phyloP scores from a whole-genome alignment of 2,888 invertebrate species.

The Nematopogon swammerdamellus region DNA sequence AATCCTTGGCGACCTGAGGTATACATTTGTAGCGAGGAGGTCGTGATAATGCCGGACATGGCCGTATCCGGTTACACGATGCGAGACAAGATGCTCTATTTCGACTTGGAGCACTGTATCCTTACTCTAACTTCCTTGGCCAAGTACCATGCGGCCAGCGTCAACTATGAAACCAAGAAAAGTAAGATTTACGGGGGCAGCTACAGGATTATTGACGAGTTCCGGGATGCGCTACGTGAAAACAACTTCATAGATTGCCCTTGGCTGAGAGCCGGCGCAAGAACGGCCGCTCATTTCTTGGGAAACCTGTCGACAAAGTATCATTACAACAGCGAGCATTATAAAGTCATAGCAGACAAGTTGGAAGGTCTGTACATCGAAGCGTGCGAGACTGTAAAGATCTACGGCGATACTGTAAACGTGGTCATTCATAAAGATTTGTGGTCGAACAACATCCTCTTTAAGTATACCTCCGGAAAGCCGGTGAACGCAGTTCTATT shows the following conservation, averaged over 20 bases:
- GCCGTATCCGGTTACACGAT: conserved; percentile 24
- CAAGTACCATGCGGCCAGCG: conserved; percentile 30
- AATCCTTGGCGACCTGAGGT: conserved; percentile 27
- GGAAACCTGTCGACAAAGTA: conserved; percentile 24
- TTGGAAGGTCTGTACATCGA: conserved; percentile 19
- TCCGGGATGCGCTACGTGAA: conserved; percentile 22
- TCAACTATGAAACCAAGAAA: conserved; percentile 26
- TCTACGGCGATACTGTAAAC: conserved; percentile 29
- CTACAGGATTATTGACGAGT: conserved; percentile 20
- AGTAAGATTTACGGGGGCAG: conserved; percentile 10
- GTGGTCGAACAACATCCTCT: conserved; percentile 41
- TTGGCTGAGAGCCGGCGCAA: conserved; percentile 28
- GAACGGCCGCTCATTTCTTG: conserved; percentile 24
- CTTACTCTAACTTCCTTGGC: conserved; percentile 12
- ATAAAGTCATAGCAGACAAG: conserved; percentile 19
- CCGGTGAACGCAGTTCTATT: conserved; percentile 28
- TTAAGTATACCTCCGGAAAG: conserved; percentile 24
- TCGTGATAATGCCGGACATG: conserved; percentile 38
- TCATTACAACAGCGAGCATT: conserved; percentile 5
- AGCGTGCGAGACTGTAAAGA: conserved; percentile 23
- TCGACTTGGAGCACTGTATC: conserved; percentile 8
- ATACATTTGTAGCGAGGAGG: conserved; percentile 23
- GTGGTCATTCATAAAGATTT: conserved; percentile 35
- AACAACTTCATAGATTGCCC: conserved; percentile 24
- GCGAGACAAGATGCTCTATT: conserved; percentile 2